Base-by-base conservation (phyloP, 2,797 vertebrate species). In the Sebastes diploproa region DNA sequence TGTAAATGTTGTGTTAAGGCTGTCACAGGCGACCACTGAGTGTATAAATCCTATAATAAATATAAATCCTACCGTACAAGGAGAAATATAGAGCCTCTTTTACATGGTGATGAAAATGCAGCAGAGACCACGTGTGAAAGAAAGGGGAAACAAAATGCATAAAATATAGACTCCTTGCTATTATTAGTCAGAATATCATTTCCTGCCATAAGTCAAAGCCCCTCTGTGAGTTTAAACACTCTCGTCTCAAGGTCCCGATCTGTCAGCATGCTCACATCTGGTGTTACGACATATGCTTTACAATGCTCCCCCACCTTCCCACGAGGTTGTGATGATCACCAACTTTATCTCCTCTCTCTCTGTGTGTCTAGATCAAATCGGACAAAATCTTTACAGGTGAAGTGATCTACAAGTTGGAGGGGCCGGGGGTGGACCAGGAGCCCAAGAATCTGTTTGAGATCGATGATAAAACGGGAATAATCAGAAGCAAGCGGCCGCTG, bases 321-420 rank as follows among this genome's bases (percentile, higher is more conserved):
- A 10, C 30, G 55, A 74, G 75, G 66, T 64, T 61, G 75, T 42
- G 55, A 74, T 83, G 59, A 80, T 78, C 59, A 76, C 60, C 46
- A 65, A 23, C 83, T 58, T 74, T 36, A 70, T 72, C 38, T 85
- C 38, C 52, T 72, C 38, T 85, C 50, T 83, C 60, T 54, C 52
- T 22, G 9, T 54, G 46, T 86, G 4, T 83, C 36, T 88, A 99
- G 98, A 98, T 99, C 89, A 99, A 98, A 90, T 99, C 98, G 0
- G 98, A 99, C 95, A 99, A 98, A 92, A 95, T 97, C 86, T 96
- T 96, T 65, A 96, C 94, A 0, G 97, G 97, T 1, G 95, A 97
- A 2, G 97, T 99, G 86, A 96, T 99, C 92, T 99, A 99, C 93
- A 99, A 97, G 92, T 95, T 99, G 84, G 97, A 98, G 87, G 98